These are phyloP conservation scores for Nasonia vitripennis DNA, from an alignment of 1,140 invertebrate species.

Conservation along the genomic window DNA sequence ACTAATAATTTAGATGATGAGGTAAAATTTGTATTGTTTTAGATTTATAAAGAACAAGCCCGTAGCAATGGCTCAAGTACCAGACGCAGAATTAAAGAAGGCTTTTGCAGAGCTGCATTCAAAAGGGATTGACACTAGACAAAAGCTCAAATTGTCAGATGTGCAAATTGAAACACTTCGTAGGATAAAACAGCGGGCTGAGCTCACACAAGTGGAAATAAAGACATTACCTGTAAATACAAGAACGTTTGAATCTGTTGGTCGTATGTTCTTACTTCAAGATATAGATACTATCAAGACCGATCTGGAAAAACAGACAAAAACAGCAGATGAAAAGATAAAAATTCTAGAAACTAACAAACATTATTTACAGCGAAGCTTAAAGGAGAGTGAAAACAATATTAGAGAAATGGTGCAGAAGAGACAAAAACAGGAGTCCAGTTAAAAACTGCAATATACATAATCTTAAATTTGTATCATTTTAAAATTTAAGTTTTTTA, in stretches of 20 bases:
- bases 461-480: not conserved
- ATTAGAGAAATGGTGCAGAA: conserved; percentile 89
- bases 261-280: conserved; percentile 89
- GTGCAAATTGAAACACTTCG: conserved; percentile 85
- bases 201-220: conserved; percentile 81
- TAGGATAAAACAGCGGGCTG: conserved; percentile 81
- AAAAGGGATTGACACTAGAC: conserved; percentile 88
- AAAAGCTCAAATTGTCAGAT: conserved; percentile 87
- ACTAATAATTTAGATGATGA: not conserved
- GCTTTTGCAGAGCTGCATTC: conserved; percentile 89
- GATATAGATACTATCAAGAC: conserved; percentile 80
- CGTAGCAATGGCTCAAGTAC: conserved; percentile 64
- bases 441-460: conserved; percentile 53
- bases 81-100: conserved; percentile 79
- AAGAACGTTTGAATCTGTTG: conserved; percentile 86
- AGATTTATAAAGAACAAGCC: conserved; percentile 14
- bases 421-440: conserved; percentile 67
- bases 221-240: conserved; percentile 77
- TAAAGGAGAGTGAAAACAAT: conserved; percentile 91
- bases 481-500: not conserved
- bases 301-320: conserved; percentile 79
- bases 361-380: conserved; percentile 83
- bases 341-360: conserved; percentile 85
- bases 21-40: not conserved
- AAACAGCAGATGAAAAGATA: conserved; percentile 82